Evolutionary conservation across 1,140 invertebrate genomes (phyloP).

Genomic region (Hermetia illucens): DNA sequence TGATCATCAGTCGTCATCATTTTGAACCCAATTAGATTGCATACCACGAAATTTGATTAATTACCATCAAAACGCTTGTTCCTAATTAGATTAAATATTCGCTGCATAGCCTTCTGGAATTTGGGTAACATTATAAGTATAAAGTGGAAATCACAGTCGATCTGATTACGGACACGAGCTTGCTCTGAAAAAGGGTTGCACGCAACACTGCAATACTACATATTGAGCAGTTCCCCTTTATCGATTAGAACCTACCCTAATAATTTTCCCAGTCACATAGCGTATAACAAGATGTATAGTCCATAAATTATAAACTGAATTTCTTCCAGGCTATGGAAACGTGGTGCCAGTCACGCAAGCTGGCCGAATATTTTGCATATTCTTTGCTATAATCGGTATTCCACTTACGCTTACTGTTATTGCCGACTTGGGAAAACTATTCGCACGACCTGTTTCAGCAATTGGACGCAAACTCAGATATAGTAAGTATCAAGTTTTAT

Average conservation of each 20-base stretch:
- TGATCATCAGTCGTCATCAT: no score
- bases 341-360: constrained; percentile 76
- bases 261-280: constrained; percentile 2
- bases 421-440: constrained; percentile 76
- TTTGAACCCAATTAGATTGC: no score
- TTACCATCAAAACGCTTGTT: no score
- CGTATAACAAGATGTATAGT: background rate
- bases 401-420: constrained; percentile 86
- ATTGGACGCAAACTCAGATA: constrained; percentile 42
- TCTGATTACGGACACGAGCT: no score
- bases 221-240: background rate
- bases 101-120: no score
- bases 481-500: no score
- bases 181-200: background rate
- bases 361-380: constrained; percentile 79
- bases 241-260: constrained; percentile 6
- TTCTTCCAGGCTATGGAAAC: constrained; percentile 79
- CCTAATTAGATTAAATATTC: no score
- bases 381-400: constrained; percentile 86
- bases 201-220: background rate
- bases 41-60: no score
- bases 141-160: no score
- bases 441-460: constrained; percentile 66
- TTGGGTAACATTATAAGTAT: no score
- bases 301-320: constrained; percentile 6